phyloP scores from a whole-genome alignment of 2,113 vertebrate genomes.

The Malurus elegans region DNA sequence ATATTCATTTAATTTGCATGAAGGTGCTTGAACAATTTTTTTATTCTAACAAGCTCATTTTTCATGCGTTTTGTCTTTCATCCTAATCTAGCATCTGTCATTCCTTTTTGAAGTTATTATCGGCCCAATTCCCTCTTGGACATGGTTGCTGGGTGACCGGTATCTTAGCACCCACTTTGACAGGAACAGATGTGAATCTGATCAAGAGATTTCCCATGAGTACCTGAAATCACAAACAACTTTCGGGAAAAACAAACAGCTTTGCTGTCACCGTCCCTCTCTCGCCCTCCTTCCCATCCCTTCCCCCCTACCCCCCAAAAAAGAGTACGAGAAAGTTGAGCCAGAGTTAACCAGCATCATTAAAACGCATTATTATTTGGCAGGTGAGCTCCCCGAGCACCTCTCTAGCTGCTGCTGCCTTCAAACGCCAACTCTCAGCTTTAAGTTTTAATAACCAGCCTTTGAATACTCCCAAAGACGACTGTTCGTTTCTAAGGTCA shows the following conservation, averaged over 20 bases:
- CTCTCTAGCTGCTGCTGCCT: not conserved
- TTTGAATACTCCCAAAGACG: constrained; percentile 17
- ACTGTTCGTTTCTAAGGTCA: constrained; percentile 18
- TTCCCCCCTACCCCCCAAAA: constrained; percentile 33
- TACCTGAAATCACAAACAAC: constrained; percentile 99
- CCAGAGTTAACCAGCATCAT: constrained; percentile 17
- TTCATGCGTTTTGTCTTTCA: constrained; percentile 91
- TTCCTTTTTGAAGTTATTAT: constrained; percentile 99
- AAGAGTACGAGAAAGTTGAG: constrained; percentile 53
- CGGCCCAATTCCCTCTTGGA: constrained; percentile 98
- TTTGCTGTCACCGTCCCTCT: constrained; percentile 76
- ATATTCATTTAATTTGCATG: constrained; percentile 94
- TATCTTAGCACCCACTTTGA: constrained; percentile 99
- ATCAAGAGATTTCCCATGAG: constrained; percentile 99
- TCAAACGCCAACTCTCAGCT: not conserved
- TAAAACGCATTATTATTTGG: not conserved
- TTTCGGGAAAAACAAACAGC: constrained; percentile 99
- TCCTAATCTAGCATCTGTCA: constrained; percentile 99
- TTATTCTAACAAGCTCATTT: constrained; percentile 97
- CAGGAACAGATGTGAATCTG: constrained; percentile 99
- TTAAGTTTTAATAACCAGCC: constrained; percentile 10
- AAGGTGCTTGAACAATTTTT: constrained; percentile 97
- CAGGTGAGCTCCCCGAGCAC: not conserved
- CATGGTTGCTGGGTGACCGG: constrained; percentile 99
- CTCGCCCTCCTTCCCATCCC: constrained; percentile 44